Evolutionary conservation across 37 sponge, comb jelly and placozoan genomes (phyloP).

Genomic region (Eunapius fragilis): DNA sequence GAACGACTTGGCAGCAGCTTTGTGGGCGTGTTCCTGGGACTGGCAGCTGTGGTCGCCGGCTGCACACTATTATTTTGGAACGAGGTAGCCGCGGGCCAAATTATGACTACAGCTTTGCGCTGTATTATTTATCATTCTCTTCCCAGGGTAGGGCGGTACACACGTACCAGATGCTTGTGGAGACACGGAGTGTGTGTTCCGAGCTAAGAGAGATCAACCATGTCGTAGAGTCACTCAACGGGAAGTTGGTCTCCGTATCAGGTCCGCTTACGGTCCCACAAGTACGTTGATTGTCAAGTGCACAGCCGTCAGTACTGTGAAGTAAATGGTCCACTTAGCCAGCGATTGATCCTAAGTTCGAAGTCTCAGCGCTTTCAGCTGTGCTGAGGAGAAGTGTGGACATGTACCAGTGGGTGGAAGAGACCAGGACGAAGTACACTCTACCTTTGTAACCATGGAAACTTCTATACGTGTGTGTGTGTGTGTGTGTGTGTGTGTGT

Average conservation of each 20-base stretch:
- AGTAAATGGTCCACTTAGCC: not conserved
- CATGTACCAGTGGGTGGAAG: slow-evolving; percentile 81
- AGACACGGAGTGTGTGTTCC: slow-evolving; percentile 22
- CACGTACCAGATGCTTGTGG: slow-evolving; percentile 44
- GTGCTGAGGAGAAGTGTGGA: slow-evolving; percentile 46
- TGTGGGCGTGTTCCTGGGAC: slow-evolving; percentile 23
- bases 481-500: too few relatives aligned
- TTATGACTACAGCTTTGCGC: not conserved
- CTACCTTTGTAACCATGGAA: not conserved
- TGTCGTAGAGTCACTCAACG: slow-evolving; percentile 4
- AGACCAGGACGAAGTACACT: slow-evolving; percentile 13
- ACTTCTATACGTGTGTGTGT: too few relatives aligned
- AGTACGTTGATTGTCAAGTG: not conserved
- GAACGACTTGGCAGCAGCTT: slow-evolving; percentile 17
- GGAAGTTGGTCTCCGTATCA: slow-evolving; percentile 40
- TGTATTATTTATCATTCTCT: slow-evolving; percentile 5
- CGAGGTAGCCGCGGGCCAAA: slow-evolving; percentile 18
- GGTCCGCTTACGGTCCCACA: slow-evolving; percentile 13
- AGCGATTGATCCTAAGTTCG: slow-evolving; percentile 22
- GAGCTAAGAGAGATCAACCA: not conserved
- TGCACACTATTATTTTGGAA: slow-evolving; percentile 47
- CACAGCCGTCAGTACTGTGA: not conserved
- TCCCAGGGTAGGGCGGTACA: slow-evolving; percentile 56
- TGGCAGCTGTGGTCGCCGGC: slow-evolving; percentile 24
- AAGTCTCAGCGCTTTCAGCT: slow-evolving; percentile 19